Percentiles rank a stretch among this genome's conserved stretches.
Conservation (phyloP, 2,888 invertebrate genomes). For the Scrobipalpa costella region DNA sequence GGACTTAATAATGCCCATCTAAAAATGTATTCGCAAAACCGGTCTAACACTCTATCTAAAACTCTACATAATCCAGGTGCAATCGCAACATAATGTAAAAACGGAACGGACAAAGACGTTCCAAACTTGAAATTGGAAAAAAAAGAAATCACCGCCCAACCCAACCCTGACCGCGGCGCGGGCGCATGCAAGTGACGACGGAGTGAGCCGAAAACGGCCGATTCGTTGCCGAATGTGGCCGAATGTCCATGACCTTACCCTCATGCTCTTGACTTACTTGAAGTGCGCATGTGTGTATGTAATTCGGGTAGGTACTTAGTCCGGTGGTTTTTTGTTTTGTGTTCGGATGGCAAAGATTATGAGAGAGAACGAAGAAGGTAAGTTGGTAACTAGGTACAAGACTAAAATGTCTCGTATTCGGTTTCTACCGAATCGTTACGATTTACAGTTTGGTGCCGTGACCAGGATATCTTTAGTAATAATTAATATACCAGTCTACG, state of each 20-base stretch:
- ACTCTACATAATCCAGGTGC: constrained; percentile 25
- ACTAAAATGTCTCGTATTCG: too few relatives aligned
- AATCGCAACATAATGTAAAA: constrained; percentile 18
- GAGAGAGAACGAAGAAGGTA: constrained; percentile 28
- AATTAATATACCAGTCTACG: background rate
- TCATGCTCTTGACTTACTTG: constrained; percentile 59
- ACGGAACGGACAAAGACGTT: constrained; percentile 32
- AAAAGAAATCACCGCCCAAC: constrained; percentile 49
- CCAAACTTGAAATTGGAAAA: constrained; percentile 38
- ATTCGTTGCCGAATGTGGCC: constrained; percentile 35
- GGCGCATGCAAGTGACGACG: constrained; percentile 50
- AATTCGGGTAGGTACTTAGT: constrained; percentile 69
- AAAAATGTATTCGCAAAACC: constrained; percentile 12
- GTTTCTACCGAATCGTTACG: background rate
- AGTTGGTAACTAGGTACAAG: background rate
- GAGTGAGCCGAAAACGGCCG: constrained; percentile 61
- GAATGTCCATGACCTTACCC: constrained; percentile 68
- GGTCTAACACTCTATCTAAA: constrained; percentile 8
- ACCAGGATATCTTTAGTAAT: background rate
- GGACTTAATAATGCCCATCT: background rate
- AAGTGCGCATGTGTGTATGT: constrained; percentile 51
- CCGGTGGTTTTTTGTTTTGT: constrained; percentile 47
- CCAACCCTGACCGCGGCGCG: constrained; percentile 59
- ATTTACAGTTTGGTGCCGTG: background rate
- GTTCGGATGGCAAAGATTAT: constrained; percentile 49